phyloP scores from a whole-genome alignment of 2,797 vertebrate species.

The Pantherophis alleghaniensis region DNA sequence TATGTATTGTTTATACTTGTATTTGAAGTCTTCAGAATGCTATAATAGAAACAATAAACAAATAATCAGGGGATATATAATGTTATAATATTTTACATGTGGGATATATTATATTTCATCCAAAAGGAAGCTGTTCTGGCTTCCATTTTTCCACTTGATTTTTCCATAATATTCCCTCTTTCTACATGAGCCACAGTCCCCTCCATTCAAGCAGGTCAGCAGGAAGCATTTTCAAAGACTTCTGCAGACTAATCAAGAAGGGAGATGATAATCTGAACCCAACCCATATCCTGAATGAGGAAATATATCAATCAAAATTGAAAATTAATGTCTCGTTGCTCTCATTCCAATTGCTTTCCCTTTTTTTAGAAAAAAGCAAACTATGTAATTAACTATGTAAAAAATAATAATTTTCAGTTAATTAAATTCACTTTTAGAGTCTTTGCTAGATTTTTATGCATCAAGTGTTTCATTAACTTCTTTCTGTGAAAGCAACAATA shows the following conservation, averaged over 20 bases:
- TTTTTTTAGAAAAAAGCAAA: neutral
- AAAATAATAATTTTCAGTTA: slow-evolving; percentile 10
- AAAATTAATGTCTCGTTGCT: neutral
- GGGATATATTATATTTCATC: neutral
- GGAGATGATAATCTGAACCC: neutral
- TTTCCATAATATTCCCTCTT: neutral
- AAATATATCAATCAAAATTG: neutral
- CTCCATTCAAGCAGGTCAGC: neutral
- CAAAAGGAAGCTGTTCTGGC: neutral
- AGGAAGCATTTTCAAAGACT: neutral
- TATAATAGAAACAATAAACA: neutral
- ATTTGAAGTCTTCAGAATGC: neutral
- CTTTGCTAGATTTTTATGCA: slow-evolving; percentile 12
- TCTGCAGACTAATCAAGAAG: neutral
- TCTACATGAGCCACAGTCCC: neutral
- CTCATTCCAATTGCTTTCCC: neutral
- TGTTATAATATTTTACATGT: neutral
- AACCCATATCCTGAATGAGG: neutral
- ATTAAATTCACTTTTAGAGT: slow-evolving; percentile 38
- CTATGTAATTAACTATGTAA: neutral
- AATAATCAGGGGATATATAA: neutral
- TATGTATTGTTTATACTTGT: neutral
- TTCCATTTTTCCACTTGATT: neutral
- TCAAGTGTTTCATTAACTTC: slow-evolving; percentile 12
- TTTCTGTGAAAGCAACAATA: slow-evolving; percentile 27